A percentile compares a stretch with the other conserved stretches of the same genome.
Conservation (phyloP, 2,113 vertebrate genomes). For the Triplophysa rosa region DNA sequence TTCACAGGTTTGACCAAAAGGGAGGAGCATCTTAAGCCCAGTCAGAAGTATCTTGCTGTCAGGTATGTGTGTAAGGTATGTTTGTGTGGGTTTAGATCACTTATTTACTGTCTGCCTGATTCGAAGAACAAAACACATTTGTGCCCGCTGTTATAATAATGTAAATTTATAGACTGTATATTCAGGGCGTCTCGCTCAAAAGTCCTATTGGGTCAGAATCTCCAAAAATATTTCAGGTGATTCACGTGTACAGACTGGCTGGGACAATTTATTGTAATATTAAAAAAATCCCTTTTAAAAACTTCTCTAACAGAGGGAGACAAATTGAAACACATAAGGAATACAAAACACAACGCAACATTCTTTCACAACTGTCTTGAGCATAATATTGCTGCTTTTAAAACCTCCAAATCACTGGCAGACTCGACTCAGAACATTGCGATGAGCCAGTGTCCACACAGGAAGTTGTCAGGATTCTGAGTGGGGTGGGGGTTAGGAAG, state of each 20-base stretch:
- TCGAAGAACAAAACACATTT: not conserved
- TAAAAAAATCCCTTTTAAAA: too few relatives aligned
- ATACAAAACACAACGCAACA: not conserved
- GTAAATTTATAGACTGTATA: too few relatives aligned
- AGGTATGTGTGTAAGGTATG: constrained; percentile 87
- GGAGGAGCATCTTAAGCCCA: constrained; percentile 85
- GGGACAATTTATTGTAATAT: too few relatives aligned
- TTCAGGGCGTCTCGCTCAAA: too few relatives aligned
- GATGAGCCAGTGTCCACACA: not conserved
- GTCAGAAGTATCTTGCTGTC: constrained; percentile 89
- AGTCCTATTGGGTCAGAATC: too few relatives aligned
- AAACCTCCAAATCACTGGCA: not conserved
- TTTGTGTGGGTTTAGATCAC: constrained; percentile 61
- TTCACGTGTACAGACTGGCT: too few relatives aligned
- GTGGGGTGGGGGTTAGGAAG: not conserved
- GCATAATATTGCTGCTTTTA: constrained; percentile 6
- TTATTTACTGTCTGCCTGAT: not conserved
- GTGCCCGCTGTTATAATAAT: not conserved
- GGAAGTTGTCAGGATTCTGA: constrained; percentile 4
- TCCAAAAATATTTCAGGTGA: too few relatives aligned
- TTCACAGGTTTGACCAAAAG: constrained; percentile 85
- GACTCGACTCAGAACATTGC: not conserved
- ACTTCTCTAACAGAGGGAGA: not conserved
- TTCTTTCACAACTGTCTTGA: not conserved
- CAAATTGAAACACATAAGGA: not conserved